Evolutionary conservation across 2,888 invertebrate genomes (phyloP), one percentile per base, ranked within the genome.

Genomic region (Tetheella fluctuosa): DNA sequence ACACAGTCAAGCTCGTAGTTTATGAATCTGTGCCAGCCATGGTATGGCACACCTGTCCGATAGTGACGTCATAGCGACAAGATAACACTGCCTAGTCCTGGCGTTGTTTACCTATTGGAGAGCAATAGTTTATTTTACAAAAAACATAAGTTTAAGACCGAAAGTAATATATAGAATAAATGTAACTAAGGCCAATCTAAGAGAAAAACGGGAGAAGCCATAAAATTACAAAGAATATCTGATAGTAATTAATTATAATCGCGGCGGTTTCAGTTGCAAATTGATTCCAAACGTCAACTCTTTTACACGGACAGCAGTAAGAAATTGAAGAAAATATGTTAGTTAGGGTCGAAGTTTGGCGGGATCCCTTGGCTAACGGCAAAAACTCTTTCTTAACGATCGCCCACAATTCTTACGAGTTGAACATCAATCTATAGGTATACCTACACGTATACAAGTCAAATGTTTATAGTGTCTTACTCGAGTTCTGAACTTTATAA

Each of bases 291-390:
- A 63, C 71, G 73, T 74, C 69, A 71, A 10, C 48, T 65, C 68
- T 69, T 74, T 74, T 73, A 68, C 64, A 67, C 60, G 52, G 74
- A 72, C 70, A 70, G 72, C 58, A 8, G 64, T 68, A 23, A 54
- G 42, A 64, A 70, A 70, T 62, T 73, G 74, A 74, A 74, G 68
- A 65, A 74, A 74, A 74, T 74, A 74, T 71, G 71, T 48, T 73
- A 66, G 68, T 72, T 69, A 17, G 58, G 74, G 68, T 58, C 63
- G 55, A 65, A 74, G 66, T 74, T 74, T 48, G 5, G 48, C 60
- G 61, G 52, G 64, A 59, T 64, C 64, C 57, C n/a, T 48, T 10
- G 17, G 48, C n/a, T 7, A 61, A 63, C 69, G 67, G 69, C 56
- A 70, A 73, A 73, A 73, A 67, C 68, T 68, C 68, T 53, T 61